phyloP scores from a whole-genome alignment of 2,797 vertebrate species.

The Cichlasoma orientale region DNA sequence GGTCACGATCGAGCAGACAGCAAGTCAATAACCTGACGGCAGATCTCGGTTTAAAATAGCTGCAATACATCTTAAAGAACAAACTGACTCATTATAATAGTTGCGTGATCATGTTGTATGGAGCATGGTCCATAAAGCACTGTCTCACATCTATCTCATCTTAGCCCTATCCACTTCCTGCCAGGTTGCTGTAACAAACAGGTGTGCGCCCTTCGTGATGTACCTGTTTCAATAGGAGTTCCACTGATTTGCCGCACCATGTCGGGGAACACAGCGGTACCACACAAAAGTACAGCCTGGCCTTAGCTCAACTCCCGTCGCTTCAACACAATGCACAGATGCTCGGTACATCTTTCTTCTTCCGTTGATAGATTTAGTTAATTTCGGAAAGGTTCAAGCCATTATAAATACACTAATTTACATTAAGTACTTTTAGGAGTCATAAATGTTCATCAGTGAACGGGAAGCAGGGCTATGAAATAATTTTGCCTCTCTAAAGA shows the following conservation, averaged over 20 bases:
- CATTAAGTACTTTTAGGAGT: neutral
- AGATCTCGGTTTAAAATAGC: neutral
- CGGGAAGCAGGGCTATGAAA: neutral
- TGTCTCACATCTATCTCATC: neutral
- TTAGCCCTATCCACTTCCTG: neutral
- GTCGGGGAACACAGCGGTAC: neutral
- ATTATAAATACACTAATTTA: neutral
- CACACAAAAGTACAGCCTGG: neutral
- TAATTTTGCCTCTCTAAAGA: neutral
- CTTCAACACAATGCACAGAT: neutral
- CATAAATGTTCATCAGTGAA: neutral
- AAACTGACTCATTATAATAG: neutral
- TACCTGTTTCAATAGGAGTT: neutral
- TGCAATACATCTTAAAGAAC: neutral
- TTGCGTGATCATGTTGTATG: neutral
- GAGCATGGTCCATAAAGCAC: neutral
- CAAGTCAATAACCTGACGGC: neutral
- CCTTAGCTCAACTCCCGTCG: neutral
- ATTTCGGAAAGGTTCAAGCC: neutral
- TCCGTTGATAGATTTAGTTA: neutral
- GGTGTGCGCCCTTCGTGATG: rapidly evolving
- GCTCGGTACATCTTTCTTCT: neutral
- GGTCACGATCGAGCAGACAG: neutral
- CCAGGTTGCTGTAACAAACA: neutral
- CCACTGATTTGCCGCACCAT: neutral